phyloP scores from a whole-genome alignment of 2,888 invertebrate species.

The Rambutsinella grinnellia region DNA sequence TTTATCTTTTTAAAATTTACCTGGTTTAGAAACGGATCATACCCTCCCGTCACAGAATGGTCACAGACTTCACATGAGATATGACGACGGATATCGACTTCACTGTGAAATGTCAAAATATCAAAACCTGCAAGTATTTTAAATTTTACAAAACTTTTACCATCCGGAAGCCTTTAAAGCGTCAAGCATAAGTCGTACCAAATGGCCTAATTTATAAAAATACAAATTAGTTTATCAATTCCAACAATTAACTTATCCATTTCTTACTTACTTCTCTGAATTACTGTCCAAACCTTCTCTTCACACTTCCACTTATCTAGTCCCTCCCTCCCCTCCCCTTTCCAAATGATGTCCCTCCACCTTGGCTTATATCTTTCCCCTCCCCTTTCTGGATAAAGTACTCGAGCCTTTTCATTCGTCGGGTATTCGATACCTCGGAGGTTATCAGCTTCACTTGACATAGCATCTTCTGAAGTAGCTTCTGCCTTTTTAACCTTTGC shows the following conservation, averaged over 20 bases:
- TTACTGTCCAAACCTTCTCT: slow-evolving; percentile 80
- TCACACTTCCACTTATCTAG: slow-evolving; percentile 85
- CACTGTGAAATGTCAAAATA: too few relatives aligned
- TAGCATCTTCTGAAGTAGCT: slow-evolving; percentile 8
- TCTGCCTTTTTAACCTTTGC: not conserved
- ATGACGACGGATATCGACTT: slow-evolving; percentile 87
- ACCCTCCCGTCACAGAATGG: slow-evolving; percentile 87
- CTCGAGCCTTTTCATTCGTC: slow-evolving; percentile 48
- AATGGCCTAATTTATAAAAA: too few relatives aligned
- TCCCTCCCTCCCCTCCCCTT: slow-evolving; percentile 79
- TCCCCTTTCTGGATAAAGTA: slow-evolving; percentile 86
- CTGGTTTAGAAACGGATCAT: slow-evolving; percentile 87
- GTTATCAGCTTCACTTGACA: slow-evolving; percentile 45
- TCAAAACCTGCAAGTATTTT: too few relatives aligned
- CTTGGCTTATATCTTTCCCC: slow-evolving; percentile 74
- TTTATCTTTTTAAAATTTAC: slow-evolving; percentile 67
- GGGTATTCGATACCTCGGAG: slow-evolving; percentile 67
- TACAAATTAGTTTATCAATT: too few relatives aligned
- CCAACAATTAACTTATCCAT: too few relatives aligned
- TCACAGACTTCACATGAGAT: slow-evolving; percentile 94
- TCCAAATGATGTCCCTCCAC: slow-evolving; percentile 74
- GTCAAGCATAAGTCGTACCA: slow-evolving; percentile 87
- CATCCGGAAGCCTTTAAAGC: slow-evolving; percentile 86
- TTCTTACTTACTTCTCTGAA: slow-evolving; percentile 77
- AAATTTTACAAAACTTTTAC: too few relatives aligned